phyloP scores from a whole-genome alignment of 2,797 vertebrate genomes.

The Apodemus agrarius region DNA sequence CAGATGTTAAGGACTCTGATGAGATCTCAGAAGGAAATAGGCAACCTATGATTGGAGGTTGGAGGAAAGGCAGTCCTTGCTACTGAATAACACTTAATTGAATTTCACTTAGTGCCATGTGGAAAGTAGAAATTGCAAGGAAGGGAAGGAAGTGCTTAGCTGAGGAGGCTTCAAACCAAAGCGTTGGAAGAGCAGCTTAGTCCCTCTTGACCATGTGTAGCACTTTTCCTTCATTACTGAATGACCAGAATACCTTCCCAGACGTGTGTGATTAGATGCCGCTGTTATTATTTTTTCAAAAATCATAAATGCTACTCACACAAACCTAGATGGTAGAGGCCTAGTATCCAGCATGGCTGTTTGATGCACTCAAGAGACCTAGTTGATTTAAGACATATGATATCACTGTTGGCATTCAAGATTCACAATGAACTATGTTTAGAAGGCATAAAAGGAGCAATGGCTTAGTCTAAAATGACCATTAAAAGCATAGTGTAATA shows the following conservation, averaged over 20 bases:
- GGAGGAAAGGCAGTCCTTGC: neutral
- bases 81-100: neutral
- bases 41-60: neutral
- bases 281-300: neutral
- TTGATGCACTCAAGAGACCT: neutral
- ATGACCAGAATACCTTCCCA: neutral
- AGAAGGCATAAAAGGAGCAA: neutral
- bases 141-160: neutral
- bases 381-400: neutral
- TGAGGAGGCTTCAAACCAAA: neutral
- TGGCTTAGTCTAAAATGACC: neutral
- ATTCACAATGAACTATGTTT: neutral
- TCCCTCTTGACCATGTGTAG: neutral
- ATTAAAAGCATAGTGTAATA: conserved; percentile 6
- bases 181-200: neutral
- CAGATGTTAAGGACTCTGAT: neutral
- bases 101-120: neutral
- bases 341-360: neutral
- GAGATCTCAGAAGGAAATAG: neutral
- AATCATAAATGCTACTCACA: neutral
- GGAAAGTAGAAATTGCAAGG: neutral
- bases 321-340: neutral
- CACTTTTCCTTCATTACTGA: neutral
- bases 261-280: neutral
- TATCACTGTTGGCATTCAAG: neutral